These are phyloP conservation scores for Tenthredo scrophulariae DNA, from an alignment of 2,888 invertebrate genomes.

Conservation along the genomic window DNA sequence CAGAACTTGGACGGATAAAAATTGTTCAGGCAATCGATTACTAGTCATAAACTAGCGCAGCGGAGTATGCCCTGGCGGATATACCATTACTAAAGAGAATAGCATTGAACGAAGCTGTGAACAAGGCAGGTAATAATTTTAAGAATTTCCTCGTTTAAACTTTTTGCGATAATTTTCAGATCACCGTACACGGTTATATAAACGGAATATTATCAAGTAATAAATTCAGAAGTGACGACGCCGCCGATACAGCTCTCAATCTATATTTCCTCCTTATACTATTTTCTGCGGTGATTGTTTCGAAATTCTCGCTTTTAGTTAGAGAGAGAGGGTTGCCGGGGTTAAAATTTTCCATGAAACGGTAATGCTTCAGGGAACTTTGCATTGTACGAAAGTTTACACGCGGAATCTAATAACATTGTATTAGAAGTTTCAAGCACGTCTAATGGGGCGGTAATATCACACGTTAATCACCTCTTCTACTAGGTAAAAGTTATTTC, in stretches of 20 bases:
- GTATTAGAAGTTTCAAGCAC: slow-evolving; percentile 48
- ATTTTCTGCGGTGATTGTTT: slow-evolving; percentile 32
- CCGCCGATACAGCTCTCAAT: not conserved
- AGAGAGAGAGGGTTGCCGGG: not conserved
- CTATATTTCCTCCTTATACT: not conserved
- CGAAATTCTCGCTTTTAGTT: slow-evolving; percentile 24
- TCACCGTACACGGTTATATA: not conserved
- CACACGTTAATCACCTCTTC: slow-evolving; percentile 44
- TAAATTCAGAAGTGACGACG: not conserved
- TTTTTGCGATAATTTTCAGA: not conserved
- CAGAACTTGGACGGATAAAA: not conserved
- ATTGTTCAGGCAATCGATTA: slow-evolving; percentile 29
- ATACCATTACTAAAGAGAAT: slow-evolving; percentile 3
- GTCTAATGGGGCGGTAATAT: slow-evolving; percentile 45
- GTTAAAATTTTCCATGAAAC: slow-evolving; percentile 35
- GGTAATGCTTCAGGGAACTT: slow-evolving; percentile 24
- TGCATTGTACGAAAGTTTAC: slow-evolving; percentile 41
- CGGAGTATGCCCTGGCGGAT: not conserved
- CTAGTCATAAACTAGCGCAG: slow-evolving; percentile 1
- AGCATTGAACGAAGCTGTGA: not conserved
- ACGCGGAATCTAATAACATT: slow-evolving; percentile 39
- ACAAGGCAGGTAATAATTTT: slow-evolving; percentile 3
- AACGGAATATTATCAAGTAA: slow-evolving; percentile 24
- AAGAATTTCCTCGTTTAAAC: slow-evolving; percentile 22
- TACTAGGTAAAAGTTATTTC: slow-evolving; percentile 30